These are phyloP conservation scores for Cyrtorhinus lividipennis DNA, from an alignment of 1,140 invertebrate species.

Conservation along the genomic window DNA sequence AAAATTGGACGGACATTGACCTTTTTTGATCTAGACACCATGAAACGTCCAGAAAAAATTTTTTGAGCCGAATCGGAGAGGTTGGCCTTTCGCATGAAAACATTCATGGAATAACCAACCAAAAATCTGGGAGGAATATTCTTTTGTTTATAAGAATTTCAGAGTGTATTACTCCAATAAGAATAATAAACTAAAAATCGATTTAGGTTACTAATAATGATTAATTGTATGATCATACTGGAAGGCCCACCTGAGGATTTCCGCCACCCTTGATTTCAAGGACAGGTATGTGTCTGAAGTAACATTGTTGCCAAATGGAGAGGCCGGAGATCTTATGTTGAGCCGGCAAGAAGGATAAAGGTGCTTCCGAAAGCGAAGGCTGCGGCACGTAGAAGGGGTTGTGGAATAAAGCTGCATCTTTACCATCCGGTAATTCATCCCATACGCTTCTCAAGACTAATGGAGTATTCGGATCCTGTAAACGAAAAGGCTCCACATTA, in stretches of 20 bases:
- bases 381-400: constrained; percentile 51
- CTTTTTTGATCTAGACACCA: too few species aligned
- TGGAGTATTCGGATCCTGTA: constrained; percentile 36
- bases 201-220: too few species aligned
- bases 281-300: constrained; percentile 71
- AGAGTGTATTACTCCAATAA: too few species aligned
- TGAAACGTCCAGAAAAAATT: too few species aligned
- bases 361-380: not conserved
- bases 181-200: too few species aligned
- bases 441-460: constrained; percentile 57
- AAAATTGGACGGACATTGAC: too few species aligned
- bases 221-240: too few species aligned
- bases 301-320: constrained; percentile 78
- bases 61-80: too few species aligned
- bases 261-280: constrained; percentile 47
- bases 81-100: too few species aligned
- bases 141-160: too few species aligned
- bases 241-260: constrained; percentile 26
- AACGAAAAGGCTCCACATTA: constrained; percentile 23
- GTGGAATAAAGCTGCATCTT: constrained; percentile 58
- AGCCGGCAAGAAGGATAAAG: constrained; percentile 26
- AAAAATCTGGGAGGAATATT: too few species aligned
- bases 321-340: constrained; percentile 40
- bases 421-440: constrained; percentile 68
- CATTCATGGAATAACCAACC: too few species aligned